Percentiles rank a stretch among this genome's conserved stretches.
Evolutionary conservation across 2,113 vertebrate species (phyloP).

Genomic region (Opisthocomus hoazin): DNA sequence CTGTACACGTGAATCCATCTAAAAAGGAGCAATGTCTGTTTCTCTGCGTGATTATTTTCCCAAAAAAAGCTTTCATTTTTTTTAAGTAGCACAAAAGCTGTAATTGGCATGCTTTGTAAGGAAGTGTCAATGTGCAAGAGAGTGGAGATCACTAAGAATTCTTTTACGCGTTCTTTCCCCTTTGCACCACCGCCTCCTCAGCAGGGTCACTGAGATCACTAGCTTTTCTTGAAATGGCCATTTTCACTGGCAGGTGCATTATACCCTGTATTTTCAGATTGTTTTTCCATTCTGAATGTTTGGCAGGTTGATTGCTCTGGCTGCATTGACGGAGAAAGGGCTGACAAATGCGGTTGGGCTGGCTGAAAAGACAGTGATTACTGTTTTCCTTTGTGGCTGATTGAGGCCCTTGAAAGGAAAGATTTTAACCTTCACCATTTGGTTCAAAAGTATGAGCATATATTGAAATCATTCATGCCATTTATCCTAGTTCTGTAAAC

Average conservation of each 20-base stretch:
- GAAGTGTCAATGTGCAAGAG: slow-evolving; percentile 96
- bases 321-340: slow-evolving; percentile 97
- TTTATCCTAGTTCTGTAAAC: slow-evolving; percentile 99
- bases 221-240: slow-evolving; percentile 99
- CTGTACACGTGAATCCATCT: slow-evolving; percentile 70
- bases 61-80: slow-evolving; percentile 92
- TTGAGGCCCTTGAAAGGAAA: slow-evolving; percentile 99
- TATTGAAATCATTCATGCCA: slow-evolving; percentile 97
- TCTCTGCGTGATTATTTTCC: slow-evolving; percentile 82
- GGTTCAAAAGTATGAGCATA: slow-evolving; percentile 93
- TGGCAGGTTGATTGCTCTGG: slow-evolving; percentile 99
- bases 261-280: slow-evolving; percentile 99
- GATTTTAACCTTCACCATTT: slow-evolving; percentile 99
- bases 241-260: slow-evolving; percentile 99
- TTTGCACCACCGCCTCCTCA: slow-evolving; percentile 85
- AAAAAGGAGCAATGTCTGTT: slow-evolving; percentile 81
- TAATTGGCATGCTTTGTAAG: slow-evolving; percentile 99
- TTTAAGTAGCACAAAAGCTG: slow-evolving; percentile 98
- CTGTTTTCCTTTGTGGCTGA: slow-evolving; percentile 99
- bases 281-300: slow-evolving; percentile 99
- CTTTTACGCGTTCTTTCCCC: slow-evolving; percentile 94
- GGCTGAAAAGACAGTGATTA: slow-evolving; percentile 99
- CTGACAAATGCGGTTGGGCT: slow-evolving; percentile 93
- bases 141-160: slow-evolving; percentile 96
- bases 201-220: slow-evolving; percentile 99